These are phyloP conservation scores for Spicauda simplicius DNA, from an alignment of 2,888 invertebrate species.

Conservation along the genomic window DNA sequence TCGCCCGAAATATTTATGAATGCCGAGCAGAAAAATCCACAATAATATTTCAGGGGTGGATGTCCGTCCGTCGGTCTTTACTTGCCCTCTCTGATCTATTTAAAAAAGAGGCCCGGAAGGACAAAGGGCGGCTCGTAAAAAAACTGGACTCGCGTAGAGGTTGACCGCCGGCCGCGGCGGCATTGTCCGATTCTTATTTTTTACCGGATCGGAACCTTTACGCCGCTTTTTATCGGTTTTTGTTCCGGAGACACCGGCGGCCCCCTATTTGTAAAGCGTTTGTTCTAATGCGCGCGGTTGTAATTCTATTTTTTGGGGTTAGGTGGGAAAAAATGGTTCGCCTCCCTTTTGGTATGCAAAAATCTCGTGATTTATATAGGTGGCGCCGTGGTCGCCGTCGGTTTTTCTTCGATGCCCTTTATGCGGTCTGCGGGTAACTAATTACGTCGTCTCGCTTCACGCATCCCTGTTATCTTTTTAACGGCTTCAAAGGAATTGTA, in stretches of 20 bases:
- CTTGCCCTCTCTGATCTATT: constrained; percentile 83
- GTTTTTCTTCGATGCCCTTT: constrained; percentile 52
- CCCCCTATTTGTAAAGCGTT: constrained; percentile 67
- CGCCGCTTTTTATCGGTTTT: constrained; percentile 82
- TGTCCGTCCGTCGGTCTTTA: constrained; percentile 71
- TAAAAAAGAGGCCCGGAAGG: constrained; percentile 83
- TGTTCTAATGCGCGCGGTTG: constrained; percentile 82
- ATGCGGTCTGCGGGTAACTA: constrained; percentile 39
- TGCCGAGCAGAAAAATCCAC: constrained; percentile 84
- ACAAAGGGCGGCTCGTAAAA: constrained; percentile 81
- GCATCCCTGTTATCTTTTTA: constrained; percentile 37
- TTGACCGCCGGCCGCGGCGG: constrained; percentile 67
- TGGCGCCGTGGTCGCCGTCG: constrained; percentile 45
- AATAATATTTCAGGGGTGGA: constrained; percentile 81
- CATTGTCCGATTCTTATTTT: constrained; percentile 85
- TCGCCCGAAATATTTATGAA: constrained; percentile 81
- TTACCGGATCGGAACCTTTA: constrained; percentile 83
- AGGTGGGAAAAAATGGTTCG: constrained; percentile 63
- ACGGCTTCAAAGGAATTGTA: constrained; percentile 32
- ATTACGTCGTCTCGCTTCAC: constrained; percentile 41
- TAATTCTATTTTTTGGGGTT: constrained; percentile 74
- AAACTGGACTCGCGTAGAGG: constrained; percentile 83
- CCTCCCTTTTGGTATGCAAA: constrained; percentile 68
- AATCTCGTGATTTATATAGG: constrained; percentile 62
- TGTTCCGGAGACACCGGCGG: constrained; percentile 79